Evolutionary conservation across 2,888 invertebrate genomes (phyloP).

Genomic region (Hymenopus coronatus): DNA sequence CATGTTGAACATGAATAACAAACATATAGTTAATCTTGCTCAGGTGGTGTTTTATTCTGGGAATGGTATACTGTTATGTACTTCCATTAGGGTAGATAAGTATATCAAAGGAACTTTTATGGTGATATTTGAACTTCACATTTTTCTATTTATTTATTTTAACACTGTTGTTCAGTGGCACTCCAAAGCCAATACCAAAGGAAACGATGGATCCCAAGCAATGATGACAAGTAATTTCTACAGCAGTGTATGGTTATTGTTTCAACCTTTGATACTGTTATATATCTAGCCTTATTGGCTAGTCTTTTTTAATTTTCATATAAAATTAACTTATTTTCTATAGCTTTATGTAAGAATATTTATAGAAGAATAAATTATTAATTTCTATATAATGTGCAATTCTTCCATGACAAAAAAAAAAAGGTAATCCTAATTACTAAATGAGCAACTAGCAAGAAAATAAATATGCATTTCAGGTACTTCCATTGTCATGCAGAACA

Average conservation of each 20-base stretch:
- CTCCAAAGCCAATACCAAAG: constrained; percentile 18
- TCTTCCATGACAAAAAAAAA: background rate
- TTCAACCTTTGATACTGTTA: constrained; percentile 16
- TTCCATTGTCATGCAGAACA: too few relatives aligned
- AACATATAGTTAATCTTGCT: background rate
- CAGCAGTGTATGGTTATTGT: background rate
- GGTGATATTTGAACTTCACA: constrained; percentile 10
- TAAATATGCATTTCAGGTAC: background rate
- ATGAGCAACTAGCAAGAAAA: background rate
- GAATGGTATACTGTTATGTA: constrained; percentile 12
- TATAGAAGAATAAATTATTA: constrained; percentile 22
- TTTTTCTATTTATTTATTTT: constrained; percentile 20
- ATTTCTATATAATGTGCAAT: background rate
- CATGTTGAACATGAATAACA: background rate
- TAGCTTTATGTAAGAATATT: constrained; percentile 22
- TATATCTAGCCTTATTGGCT: background rate
- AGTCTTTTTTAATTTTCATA: constrained; percentile 14
- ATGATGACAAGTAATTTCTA: background rate
- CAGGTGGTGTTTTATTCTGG: constrained; percentile 9
- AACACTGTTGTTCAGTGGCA: background rate
- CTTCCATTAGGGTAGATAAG: constrained; percentile 9
- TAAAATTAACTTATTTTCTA: constrained; percentile 23
- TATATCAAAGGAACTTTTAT: background rate
- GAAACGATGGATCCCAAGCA: background rate
- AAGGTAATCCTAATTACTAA: background rate